Base-by-base conservation (phyloP, 2,888 invertebrate genomes). In the Hydropsyche betteni region DNA sequence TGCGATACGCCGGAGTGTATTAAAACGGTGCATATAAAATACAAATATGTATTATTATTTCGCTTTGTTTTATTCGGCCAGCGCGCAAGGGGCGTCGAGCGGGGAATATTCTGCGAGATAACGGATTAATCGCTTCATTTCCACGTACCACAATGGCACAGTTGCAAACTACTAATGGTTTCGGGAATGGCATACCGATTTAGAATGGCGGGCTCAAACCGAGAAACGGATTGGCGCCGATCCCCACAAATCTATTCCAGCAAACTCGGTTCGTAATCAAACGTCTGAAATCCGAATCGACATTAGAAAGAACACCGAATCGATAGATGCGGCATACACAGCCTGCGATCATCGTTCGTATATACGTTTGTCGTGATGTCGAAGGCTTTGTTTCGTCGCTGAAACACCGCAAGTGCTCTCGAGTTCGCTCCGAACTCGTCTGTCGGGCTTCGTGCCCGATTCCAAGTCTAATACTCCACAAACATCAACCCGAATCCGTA, bases 131-230 rank as follows among this genome's bases (percentile, higher is more conserved):
- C 70, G 70, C 51, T 70, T 70, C 70, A 52, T 52, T 70, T 70
- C 52, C 70, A 52, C 70, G 36, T 50, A 50, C 69, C 69, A 38
- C 69, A 74, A 69, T 74, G 69, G 74, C 55, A 55, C 74, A 52
- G 64, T 74, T 74, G 74, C 74, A 69, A 69, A 74, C 53, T 58
- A 69, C 74, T 74, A 74, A 74, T 74, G 74, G 74, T 58, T 69
- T 74, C 55, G 55, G 69, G 55, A 74, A 36, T 34, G 69, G 51
- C 74, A 38, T 34, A 34, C 52, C 69, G 64, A 58, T 55, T 74
- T 69, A 61, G 50, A 53, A 38, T 16, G 38, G 53, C 55, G 71
- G 14, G 10, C 16, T 55, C 16, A 5, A n/a, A 16, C 16, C n/a
- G 55, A 55, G 55, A 55, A n/a, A 55, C 51, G 51, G 51, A 51